Evolutionary conservation across 1,140 invertebrate genomes (phyloP), one percentile per base, ranked within the genome.

Genomic region (Drosophila nigrodunni): DNA sequence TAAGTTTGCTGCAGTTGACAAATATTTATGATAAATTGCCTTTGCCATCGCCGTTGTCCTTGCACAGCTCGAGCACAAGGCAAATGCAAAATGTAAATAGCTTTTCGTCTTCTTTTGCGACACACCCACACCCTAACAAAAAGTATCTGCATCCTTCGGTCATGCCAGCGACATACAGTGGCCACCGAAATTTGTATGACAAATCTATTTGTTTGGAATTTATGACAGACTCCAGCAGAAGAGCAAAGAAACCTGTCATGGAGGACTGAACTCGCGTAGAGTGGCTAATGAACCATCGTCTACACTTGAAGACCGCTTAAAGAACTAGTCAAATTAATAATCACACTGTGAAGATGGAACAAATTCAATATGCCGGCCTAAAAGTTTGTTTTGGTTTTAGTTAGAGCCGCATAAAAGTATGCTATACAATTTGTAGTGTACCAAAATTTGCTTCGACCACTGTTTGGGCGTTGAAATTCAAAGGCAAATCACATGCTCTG

Each of bases 11-110:
- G 76, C 78, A 80, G 67, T 83, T 88, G 89, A 91, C 89, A 91
- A 91, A 91, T 91, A 82, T 91, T 80, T 80, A 91, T 91, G 88
- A 91, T 91, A 91, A 89, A 91, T 91, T 90, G 88, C 87, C 82
- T 87, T 87, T 90, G 80, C 77, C 60, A 60, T 90, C 87, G 80
- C 87, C 82, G 80, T 78, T 66, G 71, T 90, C 76, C 71, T 82
- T 79, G 68, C 72, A 18, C 34, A 37, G 44, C 58, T 62, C 7
- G 18, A 47, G 50, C 52, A 47, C 52, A 30, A 75, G 30, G 50
- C 47, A 77, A 80, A 82, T 72, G 73, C 80, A 79, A 75, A 79
- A 91, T 85, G 75, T 88, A 88, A 82, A 85, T 82, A 85, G 80
- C 75, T 90, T 90, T 77, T 82, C 76, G 70, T 81, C 82, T 78